Base-by-base conservation (phyloP, 2,113 vertebrate species). In the Phycodurus eques region DNA sequence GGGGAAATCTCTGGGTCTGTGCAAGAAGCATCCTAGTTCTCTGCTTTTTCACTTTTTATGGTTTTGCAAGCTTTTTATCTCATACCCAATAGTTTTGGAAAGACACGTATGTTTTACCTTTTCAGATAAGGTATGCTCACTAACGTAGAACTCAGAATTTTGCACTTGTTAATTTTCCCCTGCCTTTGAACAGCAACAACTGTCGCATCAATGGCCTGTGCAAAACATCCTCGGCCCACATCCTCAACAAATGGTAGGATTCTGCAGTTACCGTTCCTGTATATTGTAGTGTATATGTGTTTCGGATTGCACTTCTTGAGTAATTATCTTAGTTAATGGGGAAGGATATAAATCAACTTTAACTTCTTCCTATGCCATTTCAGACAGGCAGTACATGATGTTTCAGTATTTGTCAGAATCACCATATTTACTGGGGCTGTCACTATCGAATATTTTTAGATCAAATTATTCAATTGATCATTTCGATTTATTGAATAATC, bases 231-330 rank as follows among this genome's bases (percentile, higher is more conserved):
- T 66, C 0, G 64, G 64, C 14, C 64, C 64, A 19, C 64, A 66
- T 22, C 64, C 64, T 47, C 64, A 66, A 47, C 64, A 46, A 47
- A 66, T 66, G 64, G 64, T 66, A 66, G 7, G 44, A 47, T 22
- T n/a, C 2, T 14, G 0, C 31, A 17, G 5, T 11, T 56, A 39
- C 35, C 35, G 0, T 39, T 39, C 35, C 35, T 39, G 35, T 54
- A 11, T 7, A 17, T 51, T 51, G 15, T 5, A 51, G 4, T 19
- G 17, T 51, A 0, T 51, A 51, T 51, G 49, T 56, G 22, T 56
- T 56, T 56, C 10, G 9, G n/a, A 56, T n/a, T 56, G n/a, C n/a
- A n/a, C 14, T 10, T n/a, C n/a, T 56, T 22, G 53, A 20, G 9
- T n/a, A 57, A 57, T 57, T 57, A 11, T 27, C 3, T 57, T 59